Conservation (phyloP, 2,113 vertebrate species). For the Oxyruncus cristatus region DNA sequence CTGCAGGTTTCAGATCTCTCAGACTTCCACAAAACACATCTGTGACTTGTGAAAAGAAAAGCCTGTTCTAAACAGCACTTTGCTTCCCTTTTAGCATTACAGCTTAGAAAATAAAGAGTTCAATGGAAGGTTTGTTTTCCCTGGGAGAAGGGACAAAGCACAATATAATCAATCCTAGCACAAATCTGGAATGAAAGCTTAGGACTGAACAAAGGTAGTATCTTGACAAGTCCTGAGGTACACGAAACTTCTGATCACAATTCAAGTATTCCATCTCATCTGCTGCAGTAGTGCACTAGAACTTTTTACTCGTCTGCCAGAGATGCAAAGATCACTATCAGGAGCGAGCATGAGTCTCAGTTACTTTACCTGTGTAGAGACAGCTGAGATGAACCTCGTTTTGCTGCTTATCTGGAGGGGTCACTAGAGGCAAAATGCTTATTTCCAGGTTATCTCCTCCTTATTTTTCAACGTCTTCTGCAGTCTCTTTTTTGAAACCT, state of each 20-base stretch:
- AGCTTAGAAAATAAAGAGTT: not conserved
- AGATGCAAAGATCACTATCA: not conserved
- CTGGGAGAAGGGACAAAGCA: not conserved
- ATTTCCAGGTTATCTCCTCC: not conserved
- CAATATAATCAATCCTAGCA: not conserved
- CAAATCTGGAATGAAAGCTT: not conserved
- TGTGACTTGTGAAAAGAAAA: not conserved
- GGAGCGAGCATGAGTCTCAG: not conserved
- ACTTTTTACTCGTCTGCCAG: not conserved
- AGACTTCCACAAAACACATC: not conserved
- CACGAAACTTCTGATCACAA: not conserved
- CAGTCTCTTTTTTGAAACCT: not conserved
- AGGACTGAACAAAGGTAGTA: not conserved
- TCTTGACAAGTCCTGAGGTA: not conserved
- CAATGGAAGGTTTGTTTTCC: not conserved
- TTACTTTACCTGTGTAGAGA: not conserved
- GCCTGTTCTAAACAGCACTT: not conserved
- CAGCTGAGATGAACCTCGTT: not conserved
- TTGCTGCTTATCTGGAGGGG: not conserved
- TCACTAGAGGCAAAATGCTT: not conserved
- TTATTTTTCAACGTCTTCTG: not conserved
- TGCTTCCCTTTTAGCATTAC: not conserved
- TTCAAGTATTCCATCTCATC: not conserved
- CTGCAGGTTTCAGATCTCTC: not conserved
- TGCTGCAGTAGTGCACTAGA: not conserved